A percentile compares a stretch with the other conserved stretches of the same genome.
phyloP scores from a whole-genome alignment of 53 echinoderm and acorn worm genomes.

The Arbacia lixula region DNA sequence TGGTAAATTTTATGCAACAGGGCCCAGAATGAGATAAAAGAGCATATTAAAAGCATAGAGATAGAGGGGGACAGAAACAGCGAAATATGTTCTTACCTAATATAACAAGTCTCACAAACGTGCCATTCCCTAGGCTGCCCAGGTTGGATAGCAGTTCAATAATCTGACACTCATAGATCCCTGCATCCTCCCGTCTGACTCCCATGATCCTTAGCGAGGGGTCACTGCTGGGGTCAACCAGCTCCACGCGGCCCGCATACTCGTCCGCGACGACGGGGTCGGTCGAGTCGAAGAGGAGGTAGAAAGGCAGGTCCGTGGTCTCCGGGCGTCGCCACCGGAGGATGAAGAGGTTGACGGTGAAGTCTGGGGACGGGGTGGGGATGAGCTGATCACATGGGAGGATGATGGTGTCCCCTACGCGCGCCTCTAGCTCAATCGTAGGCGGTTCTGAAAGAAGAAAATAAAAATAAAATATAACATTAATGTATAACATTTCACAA shows the following conservation, averaged over 20 bases:
- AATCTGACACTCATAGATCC: conserved; percentile 83
- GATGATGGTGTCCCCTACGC: conserved; percentile 69
- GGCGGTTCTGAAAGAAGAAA: background rate
- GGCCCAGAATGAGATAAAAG: no score
- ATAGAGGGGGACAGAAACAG: no score
- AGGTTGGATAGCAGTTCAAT: conserved; percentile 65
- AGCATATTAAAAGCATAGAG: no score
- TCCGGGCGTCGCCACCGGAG: conserved; percentile 81
- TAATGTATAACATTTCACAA: background rate
- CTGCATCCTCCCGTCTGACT: conserved; percentile 68
- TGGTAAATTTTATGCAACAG: no score
- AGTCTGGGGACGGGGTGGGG: conserved; percentile 69
- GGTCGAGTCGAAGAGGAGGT: conserved; percentile 64
- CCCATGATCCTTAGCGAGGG: conserved; percentile 65
- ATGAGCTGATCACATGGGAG: conserved; percentile 74
- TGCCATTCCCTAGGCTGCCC: conserved; percentile 74
- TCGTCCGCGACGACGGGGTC: conserved; percentile 62
- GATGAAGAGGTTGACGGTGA: conserved; percentile 70
- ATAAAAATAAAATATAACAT: background rate
- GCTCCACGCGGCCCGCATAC: conserved; percentile 63
- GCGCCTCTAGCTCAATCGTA: conserved; percentile 55
- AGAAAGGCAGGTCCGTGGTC: conserved; percentile 70
- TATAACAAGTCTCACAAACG: conserved; percentile 76
- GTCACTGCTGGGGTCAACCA: conserved; percentile 23
- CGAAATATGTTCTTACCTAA: conserved; percentile 90